These are phyloP conservation scores for Macrophya alboannulata DNA, from an alignment of 2,888 invertebrate species.

Conservation along the genomic window DNA sequence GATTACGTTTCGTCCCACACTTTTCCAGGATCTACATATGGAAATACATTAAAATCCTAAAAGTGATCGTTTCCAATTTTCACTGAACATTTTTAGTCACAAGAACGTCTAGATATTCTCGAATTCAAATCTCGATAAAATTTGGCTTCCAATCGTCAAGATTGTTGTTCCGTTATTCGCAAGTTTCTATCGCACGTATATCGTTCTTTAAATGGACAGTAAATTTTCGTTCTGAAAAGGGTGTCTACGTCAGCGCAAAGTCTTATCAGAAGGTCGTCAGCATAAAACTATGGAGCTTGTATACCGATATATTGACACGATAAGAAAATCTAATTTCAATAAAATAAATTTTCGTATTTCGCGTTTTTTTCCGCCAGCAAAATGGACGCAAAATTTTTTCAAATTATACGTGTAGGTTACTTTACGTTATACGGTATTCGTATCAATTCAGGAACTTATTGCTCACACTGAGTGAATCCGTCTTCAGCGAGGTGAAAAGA, in stretches of 20 bases:
- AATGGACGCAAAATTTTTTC: background rate
- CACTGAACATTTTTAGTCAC: background rate
- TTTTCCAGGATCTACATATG: background rate
- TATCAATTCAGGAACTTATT: constrained; percentile 28
- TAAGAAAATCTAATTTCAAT: background rate
- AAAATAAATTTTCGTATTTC: background rate
- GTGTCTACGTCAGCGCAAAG: background rate
- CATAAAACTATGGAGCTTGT: background rate
- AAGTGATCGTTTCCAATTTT: background rate
- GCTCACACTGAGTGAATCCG: background rate
- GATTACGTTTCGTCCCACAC: too few relatives aligned
- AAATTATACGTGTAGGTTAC: background rate
- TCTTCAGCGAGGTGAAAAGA: constrained; percentile 35
- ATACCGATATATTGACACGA: background rate
- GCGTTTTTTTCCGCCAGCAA: background rate
- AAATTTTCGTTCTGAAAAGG: background rate
- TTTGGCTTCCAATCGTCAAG: background rate
- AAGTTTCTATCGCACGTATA: background rate
- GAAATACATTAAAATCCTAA: background rate
- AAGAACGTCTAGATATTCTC: background rate
- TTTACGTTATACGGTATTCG: background rate
- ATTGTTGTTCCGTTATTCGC: background rate
- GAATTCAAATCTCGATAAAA: background rate
- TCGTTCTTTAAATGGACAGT: background rate
- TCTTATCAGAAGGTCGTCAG: too few relatives aligned